Percentiles rank a stretch among this genome's conserved stretches.
These are phyloP conservation scores for Cyprinodon diabolis DNA, from an alignment of 2,797 vertebrate species.

Conservation along the genomic window DNA sequence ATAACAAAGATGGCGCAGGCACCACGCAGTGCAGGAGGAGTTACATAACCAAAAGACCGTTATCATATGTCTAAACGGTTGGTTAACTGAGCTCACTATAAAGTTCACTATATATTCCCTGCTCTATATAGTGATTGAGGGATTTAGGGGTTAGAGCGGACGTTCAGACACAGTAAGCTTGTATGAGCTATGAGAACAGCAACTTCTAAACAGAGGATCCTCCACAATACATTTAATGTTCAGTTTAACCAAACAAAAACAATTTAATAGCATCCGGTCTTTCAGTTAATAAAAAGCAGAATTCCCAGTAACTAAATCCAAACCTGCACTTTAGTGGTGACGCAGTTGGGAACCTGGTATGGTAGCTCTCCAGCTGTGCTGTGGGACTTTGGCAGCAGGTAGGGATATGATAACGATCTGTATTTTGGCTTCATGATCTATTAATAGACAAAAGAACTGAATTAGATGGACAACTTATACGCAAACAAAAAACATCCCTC, in stretches of 20 bases:
- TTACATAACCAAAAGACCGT: no score
- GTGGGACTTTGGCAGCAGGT: conserved; percentile 93
- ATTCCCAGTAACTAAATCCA: neutral
- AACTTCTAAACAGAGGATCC: no score
- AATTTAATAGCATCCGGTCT: neutral
- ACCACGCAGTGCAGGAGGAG: no score
- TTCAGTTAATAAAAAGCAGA: neutral
- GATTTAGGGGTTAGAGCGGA: no score
- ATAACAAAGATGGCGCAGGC: no score
- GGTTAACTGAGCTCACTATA: no score
- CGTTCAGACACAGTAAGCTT: no score
- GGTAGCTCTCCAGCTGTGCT: conserved; percentile 86
- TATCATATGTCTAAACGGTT: no score
- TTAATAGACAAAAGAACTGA: neutral
- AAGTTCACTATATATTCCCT: no score
- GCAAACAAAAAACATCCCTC: neutral
- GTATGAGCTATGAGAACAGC: no score
- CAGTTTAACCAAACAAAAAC: neutral
- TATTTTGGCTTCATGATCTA: conserved; percentile 92
- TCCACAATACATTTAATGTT: neutral
- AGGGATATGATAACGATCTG: conserved; percentile 89
- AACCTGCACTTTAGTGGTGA: conserved; percentile 87
- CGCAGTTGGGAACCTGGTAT: conserved; percentile 86
- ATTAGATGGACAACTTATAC: neutral
- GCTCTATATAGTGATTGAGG: no score